Base-by-base conservation (phyloP, 92 coral and sea anemone species). In the Paramuricea clavata region DNA sequence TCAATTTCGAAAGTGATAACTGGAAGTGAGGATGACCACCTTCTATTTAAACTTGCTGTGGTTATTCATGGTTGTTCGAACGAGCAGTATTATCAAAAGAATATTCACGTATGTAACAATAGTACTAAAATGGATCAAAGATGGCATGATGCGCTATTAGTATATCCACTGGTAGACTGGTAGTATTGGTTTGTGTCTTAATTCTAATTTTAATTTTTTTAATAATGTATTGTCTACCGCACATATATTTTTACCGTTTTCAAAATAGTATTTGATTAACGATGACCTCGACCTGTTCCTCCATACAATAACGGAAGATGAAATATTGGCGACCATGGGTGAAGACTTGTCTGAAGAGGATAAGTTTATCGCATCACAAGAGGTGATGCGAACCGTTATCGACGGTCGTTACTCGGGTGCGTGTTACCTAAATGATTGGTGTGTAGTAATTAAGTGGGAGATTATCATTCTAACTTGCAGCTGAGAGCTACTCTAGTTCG, bases 331-430 rank as follows among this genome's bases (percentile, higher is more conserved):
- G 26, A 41, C 17, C 1, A 36, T 72, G 3, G 31, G 31, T 35
- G 8, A 26, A 23, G 28, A 28, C 31, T 39, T 16, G 56, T n/a
- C 78, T 6, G 78, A 25, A 22, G 56, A 72, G 41, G 78, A 72
- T 6, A n/a, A 27, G 2, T 72, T 41, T 22, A 72, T 19, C n/a
- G 50, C 17, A 27, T 27, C n/a, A 71, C 16, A 72, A 44, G 78
- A 72, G 31, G 28, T 72, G 6, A 34, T 72, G 78, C 34, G 56
- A 27, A 72, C 78, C 31, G 52, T 34, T 13, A 36, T 72, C 27
- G 78, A 72, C 7, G 78, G 78, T 19, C 50, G 78, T 15, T 72
- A 72, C 22, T 72, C 78, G 41, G 78, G 78, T 72, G 78, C 12
- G 57, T 36, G 23, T 16, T 34, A 28, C 6, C 25, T 67, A 39